Base-by-base conservation (phyloP, 2,797 vertebrate genomes). In the Micrastur ruficollis region DNA sequence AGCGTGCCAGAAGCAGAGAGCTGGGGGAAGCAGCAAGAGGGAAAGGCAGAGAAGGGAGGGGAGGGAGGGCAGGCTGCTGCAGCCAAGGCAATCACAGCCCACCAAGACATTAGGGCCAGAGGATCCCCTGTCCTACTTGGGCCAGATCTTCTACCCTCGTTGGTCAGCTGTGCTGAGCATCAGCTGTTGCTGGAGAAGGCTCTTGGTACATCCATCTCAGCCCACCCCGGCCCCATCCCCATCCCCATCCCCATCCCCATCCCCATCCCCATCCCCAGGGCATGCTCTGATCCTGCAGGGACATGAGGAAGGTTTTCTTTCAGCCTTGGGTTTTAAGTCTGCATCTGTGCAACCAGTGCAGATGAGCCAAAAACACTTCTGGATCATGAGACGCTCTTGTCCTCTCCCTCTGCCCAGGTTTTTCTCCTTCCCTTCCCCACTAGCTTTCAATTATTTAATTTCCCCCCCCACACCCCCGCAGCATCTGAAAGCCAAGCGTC, bases 401-500 rank as follows among this genome's bases (percentile, higher is more conserved):
- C 81, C 89, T 89, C 80, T 78, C 76, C 89, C 66, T 68, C 91
- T 34, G 3, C 3, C 38, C 81, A n/a, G 66, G 52, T 50, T 44
- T 79, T 58, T 32, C 67, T 58, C 66, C 61, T 89, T 75, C 87
- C 89, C 85, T 83, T 95, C 92, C 91, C 86, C 74, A 70, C 50
- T 19, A 83, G 68, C 80, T 73, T 80, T 91, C 94, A 91, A 73
- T 93, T 79, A 96, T 97, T 96, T 61, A 91, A 96, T 95, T 95
- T 91, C 71, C 58, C 66, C 74, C 47, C 67, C 78, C 63, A 44
- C 56, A 44, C 56, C 49, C 12, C 27, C 46, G 47, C 90, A 73
- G 85, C 86, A 89, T 91, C 91, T 70, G 90, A 95, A 87, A 86
- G 91, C 92, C 23, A 66, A 96, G 76, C 97, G 97, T 97, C 98